A percentile compares a stretch with the other conserved stretches of the same genome.
These are phyloP conservation scores for Dreissena rostriformis DNA, from an alignment of 1,140 invertebrate genomes.

Conservation along the genomic window DNA sequence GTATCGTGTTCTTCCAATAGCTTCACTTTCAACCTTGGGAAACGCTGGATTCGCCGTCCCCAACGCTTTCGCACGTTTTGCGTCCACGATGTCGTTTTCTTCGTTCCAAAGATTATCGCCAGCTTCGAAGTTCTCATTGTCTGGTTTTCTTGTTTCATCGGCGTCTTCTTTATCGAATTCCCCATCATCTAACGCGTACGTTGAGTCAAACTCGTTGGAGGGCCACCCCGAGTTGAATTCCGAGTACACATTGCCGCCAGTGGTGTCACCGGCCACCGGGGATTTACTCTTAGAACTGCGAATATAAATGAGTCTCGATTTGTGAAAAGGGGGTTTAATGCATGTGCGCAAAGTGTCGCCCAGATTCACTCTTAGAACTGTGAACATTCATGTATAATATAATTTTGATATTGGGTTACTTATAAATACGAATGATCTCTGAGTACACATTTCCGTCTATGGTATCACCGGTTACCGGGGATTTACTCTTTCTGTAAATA, in stretches of 20 bases:
- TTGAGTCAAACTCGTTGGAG: conserved; percentile 39
- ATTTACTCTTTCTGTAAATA: too few relatives aligned
- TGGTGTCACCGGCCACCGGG: neutral
- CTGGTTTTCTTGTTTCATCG: neutral
- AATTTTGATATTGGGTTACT: too few relatives aligned
- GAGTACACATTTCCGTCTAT: too few relatives aligned
- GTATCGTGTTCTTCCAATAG: neutral
- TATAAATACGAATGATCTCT: too few relatives aligned
- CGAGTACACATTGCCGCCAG: conserved; percentile 31
- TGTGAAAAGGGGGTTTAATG: too few relatives aligned
- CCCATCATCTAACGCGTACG: conserved; percentile 8
- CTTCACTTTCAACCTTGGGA: neutral
- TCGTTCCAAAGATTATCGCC: conserved; percentile 15
- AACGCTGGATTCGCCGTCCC: neutral
- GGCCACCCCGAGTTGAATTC: conserved; percentile 18
- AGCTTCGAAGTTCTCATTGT: neutral
- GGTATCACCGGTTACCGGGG: too few relatives aligned
- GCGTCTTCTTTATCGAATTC: conserved; percentile 3
- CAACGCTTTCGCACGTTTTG: neutral
- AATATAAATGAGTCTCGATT: too few relatives aligned
- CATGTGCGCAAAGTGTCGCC: too few relatives aligned
- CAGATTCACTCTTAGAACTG: too few relatives aligned
- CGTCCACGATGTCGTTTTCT: conserved; percentile 16
- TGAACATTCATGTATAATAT: too few relatives aligned
- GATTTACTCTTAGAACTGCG: too few relatives aligned